These are phyloP conservation scores for Bradypodion pumilum DNA, from an alignment of 2,797 vertebrate genomes.

Conservation along the genomic window DNA sequence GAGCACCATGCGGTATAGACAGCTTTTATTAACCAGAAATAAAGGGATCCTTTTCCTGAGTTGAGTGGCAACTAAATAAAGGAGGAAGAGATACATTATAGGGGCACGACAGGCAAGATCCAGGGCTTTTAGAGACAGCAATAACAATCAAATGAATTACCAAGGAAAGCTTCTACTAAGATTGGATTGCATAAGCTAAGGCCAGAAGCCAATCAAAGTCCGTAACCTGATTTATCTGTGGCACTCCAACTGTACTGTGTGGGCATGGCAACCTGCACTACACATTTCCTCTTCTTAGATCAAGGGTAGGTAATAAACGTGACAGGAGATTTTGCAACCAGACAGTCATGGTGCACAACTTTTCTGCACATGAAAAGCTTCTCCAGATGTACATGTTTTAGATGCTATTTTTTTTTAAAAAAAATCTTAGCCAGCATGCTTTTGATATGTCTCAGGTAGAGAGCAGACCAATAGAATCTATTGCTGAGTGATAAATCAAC, in stretches of 20 bases:
- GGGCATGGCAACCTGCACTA: not conserved
- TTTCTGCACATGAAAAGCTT: not conserved
- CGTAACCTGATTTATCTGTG: not conserved
- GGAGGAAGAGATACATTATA: not conserved
- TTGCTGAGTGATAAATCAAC: too few relatives aligned
- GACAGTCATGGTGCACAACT: not conserved
- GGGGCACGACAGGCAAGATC: not conserved
- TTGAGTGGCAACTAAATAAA: not conserved
- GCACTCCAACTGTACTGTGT: not conserved
- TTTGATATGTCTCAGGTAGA: too few relatives aligned
- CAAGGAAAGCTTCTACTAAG: not conserved
- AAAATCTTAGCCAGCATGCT: too few relatives aligned
- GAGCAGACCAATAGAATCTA: too few relatives aligned
- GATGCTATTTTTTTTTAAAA: too few relatives aligned
- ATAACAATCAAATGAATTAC: not conserved
- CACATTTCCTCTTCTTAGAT: not conserved
- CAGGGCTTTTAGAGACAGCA: not conserved
- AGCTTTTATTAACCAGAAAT: not conserved
- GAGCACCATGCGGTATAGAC: not conserved
- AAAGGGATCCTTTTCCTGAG: not conserved
- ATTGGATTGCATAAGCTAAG: not conserved
- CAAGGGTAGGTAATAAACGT: not conserved
- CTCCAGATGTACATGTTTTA: not conserved
- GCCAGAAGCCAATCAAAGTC: not conserved
- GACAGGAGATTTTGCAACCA: not conserved